Conservation (phyloP, 2,113 vertebrate species). For the Toxostoma redivivum region DNA sequence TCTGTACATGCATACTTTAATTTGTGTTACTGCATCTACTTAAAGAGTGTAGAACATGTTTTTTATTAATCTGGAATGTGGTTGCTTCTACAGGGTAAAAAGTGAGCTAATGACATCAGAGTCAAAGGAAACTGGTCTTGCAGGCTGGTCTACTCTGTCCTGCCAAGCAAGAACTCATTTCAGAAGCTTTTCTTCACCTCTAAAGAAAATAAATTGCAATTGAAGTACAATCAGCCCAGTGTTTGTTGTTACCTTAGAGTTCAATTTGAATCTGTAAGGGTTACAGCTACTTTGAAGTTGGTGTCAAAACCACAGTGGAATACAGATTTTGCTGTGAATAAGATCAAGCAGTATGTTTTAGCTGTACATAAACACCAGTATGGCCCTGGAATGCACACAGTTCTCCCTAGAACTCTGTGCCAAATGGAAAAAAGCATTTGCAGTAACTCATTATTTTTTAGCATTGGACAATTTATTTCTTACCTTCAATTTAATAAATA, state of each 20-base stretch:
- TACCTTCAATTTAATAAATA: background rate
- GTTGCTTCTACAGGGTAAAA: background rate
- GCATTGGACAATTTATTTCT: rapidly evolving
- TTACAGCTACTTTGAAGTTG: background rate
- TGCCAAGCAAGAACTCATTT: background rate
- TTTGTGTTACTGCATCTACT: background rate
- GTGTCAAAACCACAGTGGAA: background rate
- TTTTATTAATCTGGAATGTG: background rate
- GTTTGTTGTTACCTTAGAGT: background rate
- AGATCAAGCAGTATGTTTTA: background rate
- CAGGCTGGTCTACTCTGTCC: background rate
- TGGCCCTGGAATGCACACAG: background rate
- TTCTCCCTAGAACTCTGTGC: background rate
- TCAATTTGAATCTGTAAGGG: background rate
- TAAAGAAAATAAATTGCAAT: background rate
- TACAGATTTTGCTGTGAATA: background rate
- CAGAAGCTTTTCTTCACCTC: background rate
- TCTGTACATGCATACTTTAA: background rate
- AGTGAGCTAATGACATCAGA: background rate
- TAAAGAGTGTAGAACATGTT: background rate
- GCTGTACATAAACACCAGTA: background rate
- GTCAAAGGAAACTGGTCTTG: background rate
- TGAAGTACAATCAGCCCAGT: background rate
- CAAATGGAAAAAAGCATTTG: background rate
- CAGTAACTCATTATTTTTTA: background rate